Conservation (phyloP, 35 echinoderm and acorn worm species). For the Apostichopus japonicus region DNA sequence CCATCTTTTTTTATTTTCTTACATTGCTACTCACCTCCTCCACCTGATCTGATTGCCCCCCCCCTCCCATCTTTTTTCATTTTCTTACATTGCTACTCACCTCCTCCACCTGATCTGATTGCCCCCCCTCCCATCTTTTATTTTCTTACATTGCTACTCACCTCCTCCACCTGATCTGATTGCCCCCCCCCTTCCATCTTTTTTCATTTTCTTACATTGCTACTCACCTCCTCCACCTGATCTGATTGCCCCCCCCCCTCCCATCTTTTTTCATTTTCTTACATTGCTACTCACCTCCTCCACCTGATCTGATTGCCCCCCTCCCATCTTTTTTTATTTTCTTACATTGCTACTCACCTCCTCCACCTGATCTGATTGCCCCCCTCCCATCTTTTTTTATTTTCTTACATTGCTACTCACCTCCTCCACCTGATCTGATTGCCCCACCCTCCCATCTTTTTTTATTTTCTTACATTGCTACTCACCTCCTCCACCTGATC, state of each 20-base stretch:
- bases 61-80: not conserved
- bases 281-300: not conserved
- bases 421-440: too few relatives aligned
- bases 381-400: not conserved
- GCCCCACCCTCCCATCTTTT: not conserved
- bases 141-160: not conserved
- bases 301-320: too few relatives aligned
- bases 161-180: too few relatives aligned
- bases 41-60: too few relatives aligned
- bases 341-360: not conserved
- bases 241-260: too few relatives aligned
- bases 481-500: slow-evolving; percentile 42
- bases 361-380: too few relatives aligned
- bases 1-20: not conserved
- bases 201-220: not conserved
- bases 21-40: not conserved
- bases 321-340: not conserved
- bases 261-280: not conserved
- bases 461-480: not conserved
- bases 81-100: not conserved
- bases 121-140: not conserved
- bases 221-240: slow-evolving; percentile 29
- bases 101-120: too few relatives aligned
- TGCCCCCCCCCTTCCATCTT: not conserved
- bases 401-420: not conserved